These are phyloP conservation scores for Myodes glareolus DNA, from an alignment of 2,113 vertebrate species.

Conservation along the genomic window DNA sequence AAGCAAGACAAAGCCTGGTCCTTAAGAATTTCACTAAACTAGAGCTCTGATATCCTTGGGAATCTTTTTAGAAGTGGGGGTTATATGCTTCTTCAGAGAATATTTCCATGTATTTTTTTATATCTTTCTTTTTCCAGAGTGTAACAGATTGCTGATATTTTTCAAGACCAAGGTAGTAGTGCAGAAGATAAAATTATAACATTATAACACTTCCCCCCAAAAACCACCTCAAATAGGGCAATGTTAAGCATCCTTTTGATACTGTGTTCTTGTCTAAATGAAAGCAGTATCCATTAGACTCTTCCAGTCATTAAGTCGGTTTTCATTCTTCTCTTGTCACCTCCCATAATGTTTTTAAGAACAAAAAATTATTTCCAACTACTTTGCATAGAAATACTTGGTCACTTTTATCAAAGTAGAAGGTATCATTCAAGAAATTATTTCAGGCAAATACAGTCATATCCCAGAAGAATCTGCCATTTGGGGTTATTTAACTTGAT, in stretches of 20 bases:
- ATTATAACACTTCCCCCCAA: neutral
- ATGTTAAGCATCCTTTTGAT: neutral
- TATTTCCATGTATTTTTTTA: neutral
- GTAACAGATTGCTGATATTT: neutral
- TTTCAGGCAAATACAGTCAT: slow-evolving; percentile 26
- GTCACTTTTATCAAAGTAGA: neutral
- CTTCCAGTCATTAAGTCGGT: neutral
- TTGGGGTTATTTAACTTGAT: neutral
- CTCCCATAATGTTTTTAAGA: neutral
- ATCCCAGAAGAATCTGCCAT: neutral
- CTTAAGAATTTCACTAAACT: neutral
- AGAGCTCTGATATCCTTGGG: neutral
- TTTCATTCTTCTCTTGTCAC: neutral
- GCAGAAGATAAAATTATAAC: neutral
- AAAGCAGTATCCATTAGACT: neutral
- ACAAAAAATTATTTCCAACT: neutral
- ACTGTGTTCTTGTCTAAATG: neutral
- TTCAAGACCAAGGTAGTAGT: neutral
- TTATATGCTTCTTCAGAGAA: neutral
- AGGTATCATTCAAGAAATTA: neutral
- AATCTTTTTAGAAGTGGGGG: neutral
- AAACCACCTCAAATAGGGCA: neutral
- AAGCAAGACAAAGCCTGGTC: neutral
- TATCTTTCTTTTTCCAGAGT: neutral
- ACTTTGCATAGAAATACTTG: neutral